Conservation (phyloP, 2,797 vertebrate species). For the Spinus pinus region DNA sequence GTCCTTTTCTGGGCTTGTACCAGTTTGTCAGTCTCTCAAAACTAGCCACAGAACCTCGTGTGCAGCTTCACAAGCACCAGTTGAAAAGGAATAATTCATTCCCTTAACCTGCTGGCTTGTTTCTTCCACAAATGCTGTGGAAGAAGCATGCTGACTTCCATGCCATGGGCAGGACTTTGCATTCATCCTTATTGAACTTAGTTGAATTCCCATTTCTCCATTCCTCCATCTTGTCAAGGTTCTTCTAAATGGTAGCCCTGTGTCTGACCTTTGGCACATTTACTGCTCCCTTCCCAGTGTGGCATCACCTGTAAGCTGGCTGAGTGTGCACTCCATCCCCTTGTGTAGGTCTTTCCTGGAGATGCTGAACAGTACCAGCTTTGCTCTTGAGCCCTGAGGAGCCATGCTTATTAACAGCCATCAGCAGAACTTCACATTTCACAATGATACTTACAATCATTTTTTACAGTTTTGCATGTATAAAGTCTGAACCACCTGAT, state of each 20-base stretch:
- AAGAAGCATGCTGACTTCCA: not conserved
- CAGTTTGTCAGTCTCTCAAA: not conserved
- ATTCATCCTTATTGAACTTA: not conserved
- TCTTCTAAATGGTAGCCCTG: not conserved
- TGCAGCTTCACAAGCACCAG: not conserved
- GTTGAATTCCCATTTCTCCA: not conserved
- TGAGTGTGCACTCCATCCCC: not conserved
- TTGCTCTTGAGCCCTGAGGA: not conserved
- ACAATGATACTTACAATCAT: rapidly evolving
- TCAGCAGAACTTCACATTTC: not conserved
- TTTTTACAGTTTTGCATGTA: not conserved
- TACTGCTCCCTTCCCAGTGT: not conserved
- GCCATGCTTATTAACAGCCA: not conserved
- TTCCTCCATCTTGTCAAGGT: not conserved
- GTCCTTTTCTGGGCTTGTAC: not conserved
- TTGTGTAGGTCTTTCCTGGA: not conserved
- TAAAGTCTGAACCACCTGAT: not conserved
- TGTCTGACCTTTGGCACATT: not conserved
- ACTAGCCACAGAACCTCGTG: not conserved
- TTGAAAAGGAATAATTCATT: not conserved
- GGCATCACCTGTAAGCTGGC: not conserved
- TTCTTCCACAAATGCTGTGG: not conserved
- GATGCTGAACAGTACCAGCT: not conserved
- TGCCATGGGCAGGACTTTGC: not conserved
- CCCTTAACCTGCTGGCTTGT: not conserved